phyloP scores from a whole-genome alignment of 2,797 vertebrate genomes.

The Melopsittacus undulatus region DNA sequence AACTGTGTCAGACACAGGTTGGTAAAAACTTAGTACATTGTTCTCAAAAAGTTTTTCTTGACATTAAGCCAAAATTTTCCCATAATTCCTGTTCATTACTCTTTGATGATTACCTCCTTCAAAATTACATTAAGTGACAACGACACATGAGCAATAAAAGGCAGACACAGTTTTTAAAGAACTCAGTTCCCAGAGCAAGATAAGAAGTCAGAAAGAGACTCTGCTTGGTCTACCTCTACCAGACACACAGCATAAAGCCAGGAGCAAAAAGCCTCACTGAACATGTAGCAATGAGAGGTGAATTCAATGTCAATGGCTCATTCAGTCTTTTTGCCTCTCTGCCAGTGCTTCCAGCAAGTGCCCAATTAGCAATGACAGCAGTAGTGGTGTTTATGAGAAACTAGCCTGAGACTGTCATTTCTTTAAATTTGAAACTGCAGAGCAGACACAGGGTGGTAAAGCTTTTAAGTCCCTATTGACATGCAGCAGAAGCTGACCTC shows the following conservation, averaged over 20 bases:
- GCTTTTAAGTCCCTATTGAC: constrained; percentile 46
- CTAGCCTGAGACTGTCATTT: constrained; percentile 35
- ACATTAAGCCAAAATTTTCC: constrained; percentile 7
- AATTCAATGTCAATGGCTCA: constrained; percentile 37
- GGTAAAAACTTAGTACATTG: neutral
- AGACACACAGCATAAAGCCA: neutral
- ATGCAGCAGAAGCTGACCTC: constrained; percentile 20
- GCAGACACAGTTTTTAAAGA: neutral
- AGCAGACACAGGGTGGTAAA: constrained; percentile 31
- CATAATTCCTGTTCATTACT: neutral
- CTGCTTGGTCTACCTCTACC: neutral
- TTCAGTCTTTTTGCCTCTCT: constrained; percentile 43
- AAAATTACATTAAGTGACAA: neutral
- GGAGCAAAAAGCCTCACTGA: neutral
- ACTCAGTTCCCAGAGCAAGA: neutral
- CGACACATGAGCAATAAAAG: neutral
- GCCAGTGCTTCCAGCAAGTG: constrained; percentile 47
- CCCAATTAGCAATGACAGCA: constrained; percentile 41
- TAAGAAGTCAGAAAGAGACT: neutral
- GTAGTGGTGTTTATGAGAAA: constrained; percentile 50
- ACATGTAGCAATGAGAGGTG: neutral
- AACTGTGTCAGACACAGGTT: neutral
- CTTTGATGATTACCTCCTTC: neutral
- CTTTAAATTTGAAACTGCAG: constrained; percentile 50
- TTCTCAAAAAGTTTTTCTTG: constrained; percentile 9